phyloP scores from a whole-genome alignment of 2,797 vertebrate genomes.

The Numenius phaeopus region DNA sequence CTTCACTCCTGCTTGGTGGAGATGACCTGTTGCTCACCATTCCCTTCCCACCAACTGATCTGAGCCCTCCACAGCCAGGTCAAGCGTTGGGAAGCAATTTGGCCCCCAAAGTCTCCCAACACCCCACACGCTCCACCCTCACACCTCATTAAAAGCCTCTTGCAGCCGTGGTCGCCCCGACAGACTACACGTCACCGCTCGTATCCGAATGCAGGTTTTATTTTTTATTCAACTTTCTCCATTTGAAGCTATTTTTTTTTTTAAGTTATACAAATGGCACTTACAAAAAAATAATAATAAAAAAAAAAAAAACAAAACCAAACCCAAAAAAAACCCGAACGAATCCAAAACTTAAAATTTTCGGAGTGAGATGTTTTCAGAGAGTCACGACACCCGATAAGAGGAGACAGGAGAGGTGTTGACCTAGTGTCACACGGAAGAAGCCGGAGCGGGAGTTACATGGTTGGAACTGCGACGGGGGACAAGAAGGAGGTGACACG shows the following conservation, averaged over 20 bases:
- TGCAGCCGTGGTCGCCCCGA: neutral
- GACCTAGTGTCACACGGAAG: conserved; percentile 52
- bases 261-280: conserved; percentile 97
- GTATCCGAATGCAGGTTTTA: conserved; percentile 55
- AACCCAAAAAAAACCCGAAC: conserved; percentile 24
- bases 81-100: rapidly evolving
- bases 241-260: conserved; percentile 82
- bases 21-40: neutral
- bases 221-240: conserved; percentile 80
- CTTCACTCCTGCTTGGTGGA: neutral
- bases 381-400: conserved; percentile 66
- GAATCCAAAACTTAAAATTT: conserved; percentile 80
- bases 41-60: neutral
- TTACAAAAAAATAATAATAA: conserved; percentile 80
- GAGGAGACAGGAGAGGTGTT: conserved; percentile 44
- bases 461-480: neutral
- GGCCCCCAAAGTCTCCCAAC: neutral
- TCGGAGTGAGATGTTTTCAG: conserved; percentile 85
- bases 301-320: neutral
- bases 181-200: neutral
- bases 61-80: neutral
- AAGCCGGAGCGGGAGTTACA: conserved; percentile 28
- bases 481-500: neutral
- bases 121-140: neutral
- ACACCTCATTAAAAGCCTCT: rapidly evolving